Evolutionary conservation across 1,140 invertebrate genomes (phyloP), one percentile per base, ranked within the genome.

Genomic region (Drosophila bocqueti): DNA sequence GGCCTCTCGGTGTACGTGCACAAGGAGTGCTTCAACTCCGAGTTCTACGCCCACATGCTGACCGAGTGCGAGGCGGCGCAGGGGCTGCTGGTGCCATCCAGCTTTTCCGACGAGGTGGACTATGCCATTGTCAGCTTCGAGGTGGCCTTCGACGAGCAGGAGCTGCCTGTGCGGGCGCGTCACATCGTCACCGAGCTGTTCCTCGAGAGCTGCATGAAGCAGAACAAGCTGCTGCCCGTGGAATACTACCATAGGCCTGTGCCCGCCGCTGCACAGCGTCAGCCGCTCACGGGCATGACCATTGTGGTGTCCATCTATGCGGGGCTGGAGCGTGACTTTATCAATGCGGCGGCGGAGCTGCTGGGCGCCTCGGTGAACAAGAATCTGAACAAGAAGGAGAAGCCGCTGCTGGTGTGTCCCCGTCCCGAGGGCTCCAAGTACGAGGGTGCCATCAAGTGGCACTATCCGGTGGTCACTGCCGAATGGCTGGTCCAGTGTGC

Each of bases 391-490:
- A 93, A 94, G 61, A 94, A 93, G 69, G 92, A 94, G 24, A 94
- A 94, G 31, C 91, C 91, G 5, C 79, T 89, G 40, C 94, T 99
- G 1, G 93, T 98, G 26, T 97, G 96, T 66, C 95, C 95, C 10
- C 93, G 93, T 1, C 93, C 96, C 0, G 94, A 94, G 67, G 97
- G 97, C 0, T 95, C 95, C 54, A 99, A 99, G 91, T 98, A 97
- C 93, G 92, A 93, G 40, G 97, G 97, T 10, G 97, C 97, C 1
- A 92, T 97, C 1, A 97, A 97, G 87, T 99, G 97, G 98, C 94
- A 81, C 46, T 92, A 93, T 67, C 97, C 95, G 2, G 96, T 96
- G 26, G 95, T 98, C 2, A 95, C 90, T 2, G 95, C 95, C 26
- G 93, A 95, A 16, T 99, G 98, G 98, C 86, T 99, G 31, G 90